Evolutionary conservation across 2,888 invertebrate genomes (phyloP).

Genomic region (Latrodectus hesperus): DNA sequence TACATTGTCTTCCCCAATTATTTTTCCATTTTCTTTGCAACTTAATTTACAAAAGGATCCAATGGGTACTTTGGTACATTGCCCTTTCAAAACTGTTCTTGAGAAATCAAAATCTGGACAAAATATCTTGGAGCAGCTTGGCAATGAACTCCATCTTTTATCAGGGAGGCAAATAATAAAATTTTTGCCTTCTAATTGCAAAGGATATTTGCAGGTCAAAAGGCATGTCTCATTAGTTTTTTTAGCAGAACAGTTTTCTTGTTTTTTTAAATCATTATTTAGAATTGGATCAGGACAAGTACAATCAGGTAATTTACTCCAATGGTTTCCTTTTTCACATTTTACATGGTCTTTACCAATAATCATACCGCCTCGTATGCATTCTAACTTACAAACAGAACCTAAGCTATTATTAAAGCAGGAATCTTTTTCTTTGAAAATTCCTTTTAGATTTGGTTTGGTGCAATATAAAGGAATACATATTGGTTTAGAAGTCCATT

Average conservation of each 20-base stretch:
- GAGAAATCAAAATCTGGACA: neutral
- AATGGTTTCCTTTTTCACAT: neutral
- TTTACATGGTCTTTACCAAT: neutral
- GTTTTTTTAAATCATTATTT: neutral
- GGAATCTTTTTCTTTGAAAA: neutral
- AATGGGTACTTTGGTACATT: neutral
- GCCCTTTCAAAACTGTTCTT: neutral
- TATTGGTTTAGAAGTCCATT: constrained; percentile 11
- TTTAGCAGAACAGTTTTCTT: constrained; percentile 3
- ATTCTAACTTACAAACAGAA: neutral
- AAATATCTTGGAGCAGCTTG: neutral
- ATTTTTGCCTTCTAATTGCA: neutral
- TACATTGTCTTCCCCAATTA: neutral
- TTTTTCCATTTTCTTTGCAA: neutral
- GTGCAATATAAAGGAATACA: constrained; percentile 6
- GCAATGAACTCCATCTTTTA: neutral
- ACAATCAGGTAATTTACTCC: constrained; percentile 6
- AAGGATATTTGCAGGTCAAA: neutral
- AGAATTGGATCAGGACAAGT: neutral
- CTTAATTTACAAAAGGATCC: neutral
- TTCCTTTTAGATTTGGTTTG: neutral
- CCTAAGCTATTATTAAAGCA: neutral
- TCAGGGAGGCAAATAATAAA: neutral
- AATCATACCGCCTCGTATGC: neutral
- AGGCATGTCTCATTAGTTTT: neutral